These are phyloP conservation scores for Lepidotrigona ventralis DNA, from an alignment of 1,140 invertebrate genomes.

Conservation along the genomic window DNA sequence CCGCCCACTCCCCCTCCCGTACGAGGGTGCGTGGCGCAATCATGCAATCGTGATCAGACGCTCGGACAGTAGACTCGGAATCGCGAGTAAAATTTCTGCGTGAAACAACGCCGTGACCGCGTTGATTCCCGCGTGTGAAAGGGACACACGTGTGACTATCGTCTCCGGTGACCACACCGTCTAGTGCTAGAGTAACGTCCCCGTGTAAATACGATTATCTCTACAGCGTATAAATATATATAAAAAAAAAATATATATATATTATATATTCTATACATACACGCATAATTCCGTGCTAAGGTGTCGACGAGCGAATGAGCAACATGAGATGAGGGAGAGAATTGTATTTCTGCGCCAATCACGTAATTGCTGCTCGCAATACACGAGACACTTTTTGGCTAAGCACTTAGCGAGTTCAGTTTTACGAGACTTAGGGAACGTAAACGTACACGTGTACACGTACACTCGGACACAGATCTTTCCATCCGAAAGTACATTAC, in stretches of 20 bases:
- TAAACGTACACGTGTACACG: not conserved
- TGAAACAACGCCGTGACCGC: not conserved
- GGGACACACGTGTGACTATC: not conserved
- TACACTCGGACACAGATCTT: not conserved
- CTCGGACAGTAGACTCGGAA: not conserved
- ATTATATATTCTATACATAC: slow-evolving; percentile 4
- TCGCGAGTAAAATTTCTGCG: not conserved
- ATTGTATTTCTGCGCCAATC: slow-evolving; percentile 62
- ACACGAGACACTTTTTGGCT: slow-evolving; percentile 52
- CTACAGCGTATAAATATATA: slow-evolving; percentile 38
- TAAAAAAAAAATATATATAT: slow-evolving; percentile 47
- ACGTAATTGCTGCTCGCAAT: slow-evolving; percentile 65
- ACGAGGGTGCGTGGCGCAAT: not conserved
- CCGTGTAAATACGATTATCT: slow-evolving; percentile 68
- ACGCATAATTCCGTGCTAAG: slow-evolving; percentile 44
- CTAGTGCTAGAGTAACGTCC: slow-evolving; percentile 42
- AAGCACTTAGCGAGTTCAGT: slow-evolving; percentile 61
- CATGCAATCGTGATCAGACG: not conserved
- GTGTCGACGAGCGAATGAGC: slow-evolving; percentile 34
- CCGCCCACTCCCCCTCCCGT: not conserved
- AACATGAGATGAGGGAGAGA: slow-evolving; percentile 24
- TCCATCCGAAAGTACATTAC: too few relatives aligned
- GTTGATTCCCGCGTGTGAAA: not conserved
- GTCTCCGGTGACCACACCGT: not conserved
- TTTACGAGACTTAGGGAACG: slow-evolving; percentile 41